Evolutionary conservation across 2,888 invertebrate genomes (phyloP), one percentile per base, ranked within the genome.

Genomic region (Scrobipalpa atriplicella): DNA sequence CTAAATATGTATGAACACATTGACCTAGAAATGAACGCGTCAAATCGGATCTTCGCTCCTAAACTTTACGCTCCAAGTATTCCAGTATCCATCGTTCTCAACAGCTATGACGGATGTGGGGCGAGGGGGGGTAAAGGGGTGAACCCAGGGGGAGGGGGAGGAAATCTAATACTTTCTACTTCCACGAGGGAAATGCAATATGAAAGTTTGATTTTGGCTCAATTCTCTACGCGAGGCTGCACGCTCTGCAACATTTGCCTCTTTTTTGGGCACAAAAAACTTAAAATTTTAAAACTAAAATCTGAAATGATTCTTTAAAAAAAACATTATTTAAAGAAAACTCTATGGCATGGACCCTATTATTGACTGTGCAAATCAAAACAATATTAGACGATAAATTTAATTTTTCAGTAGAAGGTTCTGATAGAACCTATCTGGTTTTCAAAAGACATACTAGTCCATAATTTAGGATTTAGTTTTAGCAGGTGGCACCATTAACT

Each of bases 201-300:
- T 56, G 56, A 56, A 56, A 56, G 56, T 56, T n/a, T 56, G 29
- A 56, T 56, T 56, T 56, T 56, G 11, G 29, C 29, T 29, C 36
- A 13, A 16, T 16, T 51, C 29, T 3, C 11, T 19, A 36, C 36
- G 36, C 6, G 56, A 56, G 29, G 36, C 7, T 36, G 56, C 56
- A 56, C 11, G 36, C 13, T 36, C n/a, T 36, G 36, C 5, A n/a
- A 19, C 56, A 2, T 36, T 56, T 56, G 56, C 36, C 11, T 36
- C 36, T 36, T 56, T 19, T n/a, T 56, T 29, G n/a, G n/a, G 29
- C 11, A n/a, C 11, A 13, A 3, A n/a, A 8, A 9, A 18, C 18
- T 51, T 8, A 16, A 16, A 3, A 29, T 29, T 29, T 29, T 29
- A 29, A 29, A 29, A 29, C 29, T 3, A 43, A 43, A 43, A 13